Percentiles rank a stretch among this genome's conserved stretches.
These are phyloP conservation scores for Okapia johnstoni DNA, from an alignment of 2,113 vertebrate species.

Conservation along the genomic window DNA sequence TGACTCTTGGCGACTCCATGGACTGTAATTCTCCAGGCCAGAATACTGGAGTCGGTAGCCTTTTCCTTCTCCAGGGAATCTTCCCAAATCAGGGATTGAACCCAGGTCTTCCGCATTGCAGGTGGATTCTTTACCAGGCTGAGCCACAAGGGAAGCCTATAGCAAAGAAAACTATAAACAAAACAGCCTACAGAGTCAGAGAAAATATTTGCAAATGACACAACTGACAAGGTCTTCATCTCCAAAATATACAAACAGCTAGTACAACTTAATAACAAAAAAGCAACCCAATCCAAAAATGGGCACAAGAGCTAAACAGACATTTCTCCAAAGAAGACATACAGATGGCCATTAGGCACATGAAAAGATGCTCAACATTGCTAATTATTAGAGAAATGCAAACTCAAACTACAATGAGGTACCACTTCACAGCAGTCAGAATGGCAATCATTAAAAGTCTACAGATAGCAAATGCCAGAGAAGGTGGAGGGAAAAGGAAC, in stretches of 20 bases:
- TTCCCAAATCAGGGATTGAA: neutral
- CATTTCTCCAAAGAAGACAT: neutral
- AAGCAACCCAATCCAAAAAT: neutral
- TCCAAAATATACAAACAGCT: neutral
- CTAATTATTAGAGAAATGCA: neutral
- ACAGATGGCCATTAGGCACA: neutral
- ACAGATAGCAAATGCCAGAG: neutral
- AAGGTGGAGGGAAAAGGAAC: neutral
- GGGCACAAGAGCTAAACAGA: neutral
- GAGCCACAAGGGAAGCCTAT: neutral
- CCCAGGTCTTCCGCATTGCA: neutral
- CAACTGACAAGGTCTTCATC: neutral
- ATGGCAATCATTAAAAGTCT: neutral
- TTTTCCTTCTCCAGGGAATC: neutral
- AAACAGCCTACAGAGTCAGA: neutral
- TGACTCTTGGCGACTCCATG: neutral
- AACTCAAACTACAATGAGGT: neutral
- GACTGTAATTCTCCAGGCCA: neutral
- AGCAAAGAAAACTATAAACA: neutral
- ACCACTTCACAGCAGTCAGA: neutral
- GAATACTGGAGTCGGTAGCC: neutral
- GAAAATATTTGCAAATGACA: neutral
- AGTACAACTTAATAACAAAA: neutral
- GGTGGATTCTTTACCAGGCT: fast-evolving
- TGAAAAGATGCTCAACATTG: neutral